Evolutionary conservation across 2,113 vertebrate genomes (phyloP).

Genomic region (Ploceus nigricollis): DNA sequence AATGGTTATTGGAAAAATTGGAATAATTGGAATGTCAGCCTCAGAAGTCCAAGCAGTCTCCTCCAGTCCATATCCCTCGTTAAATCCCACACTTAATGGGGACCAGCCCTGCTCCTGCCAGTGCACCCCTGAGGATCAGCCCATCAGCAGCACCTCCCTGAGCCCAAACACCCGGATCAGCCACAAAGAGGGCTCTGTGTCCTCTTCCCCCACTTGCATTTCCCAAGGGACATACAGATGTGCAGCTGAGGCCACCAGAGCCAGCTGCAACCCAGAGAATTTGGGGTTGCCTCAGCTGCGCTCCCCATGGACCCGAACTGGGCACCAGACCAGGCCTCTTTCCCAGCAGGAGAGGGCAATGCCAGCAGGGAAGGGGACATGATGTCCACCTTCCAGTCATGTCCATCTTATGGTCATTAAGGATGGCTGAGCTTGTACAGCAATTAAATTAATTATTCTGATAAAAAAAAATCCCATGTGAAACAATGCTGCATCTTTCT

Average conservation of each 20-base stretch:
- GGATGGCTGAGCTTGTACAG: background rate
- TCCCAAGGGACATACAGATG: rapidly evolving
- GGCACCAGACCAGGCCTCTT: background rate
- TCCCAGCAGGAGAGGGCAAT: background rate
- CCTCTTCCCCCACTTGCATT: background rate
- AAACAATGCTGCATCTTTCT: background rate
- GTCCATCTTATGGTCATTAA: background rate
- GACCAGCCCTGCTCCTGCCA: background rate
- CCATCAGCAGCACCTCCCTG: background rate
- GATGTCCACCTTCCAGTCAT: background rate
- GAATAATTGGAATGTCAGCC: background rate
- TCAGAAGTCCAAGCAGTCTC: background rate
- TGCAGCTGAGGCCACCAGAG: background rate
- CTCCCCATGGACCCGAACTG: background rate
- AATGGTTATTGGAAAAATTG: background rate
- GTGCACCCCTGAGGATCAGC: background rate
- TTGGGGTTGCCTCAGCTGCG: background rate
- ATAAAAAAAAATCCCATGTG: background rate
- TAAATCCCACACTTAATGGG: background rate
- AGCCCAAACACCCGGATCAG: rapidly evolving
- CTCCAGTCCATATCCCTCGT: background rate
- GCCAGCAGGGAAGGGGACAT: background rate
- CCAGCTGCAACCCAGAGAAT: background rate
- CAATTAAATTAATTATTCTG: background rate
- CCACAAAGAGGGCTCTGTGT: background rate